Conservation (phyloP, 2,113 vertebrate species). For the Mormyrus lacerda region DNA sequence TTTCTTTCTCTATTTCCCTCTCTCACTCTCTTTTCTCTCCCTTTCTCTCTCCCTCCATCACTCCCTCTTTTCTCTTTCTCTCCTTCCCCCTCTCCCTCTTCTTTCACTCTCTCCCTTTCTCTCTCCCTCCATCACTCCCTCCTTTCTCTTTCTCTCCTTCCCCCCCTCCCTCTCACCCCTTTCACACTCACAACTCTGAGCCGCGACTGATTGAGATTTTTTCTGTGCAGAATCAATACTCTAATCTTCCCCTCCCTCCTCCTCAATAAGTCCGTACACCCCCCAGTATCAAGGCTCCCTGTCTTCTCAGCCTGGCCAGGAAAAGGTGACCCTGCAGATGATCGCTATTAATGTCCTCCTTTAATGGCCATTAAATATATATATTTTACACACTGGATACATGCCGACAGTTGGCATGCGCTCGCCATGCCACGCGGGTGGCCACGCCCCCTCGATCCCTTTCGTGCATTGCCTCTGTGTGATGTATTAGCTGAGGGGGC, state of each 20-base stretch:
- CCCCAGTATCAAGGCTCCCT: neutral
- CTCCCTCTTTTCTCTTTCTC: slow-evolving; percentile 3
- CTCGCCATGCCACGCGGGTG: neutral
- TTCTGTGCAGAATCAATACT: slow-evolving; percentile 43
- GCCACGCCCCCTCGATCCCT: neutral
- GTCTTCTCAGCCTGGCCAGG: slow-evolving; percentile 15
- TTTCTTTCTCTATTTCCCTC: neutral
- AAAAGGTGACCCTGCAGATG: slow-evolving; percentile 34
- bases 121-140: neutral
- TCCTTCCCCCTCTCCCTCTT: neutral
- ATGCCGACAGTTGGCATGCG: neutral
- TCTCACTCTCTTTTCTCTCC: neutral
- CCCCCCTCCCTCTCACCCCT: slow-evolving; percentile 5
- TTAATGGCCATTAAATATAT: slow-evolving; percentile 13
- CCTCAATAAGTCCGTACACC: slow-evolving; percentile 32
- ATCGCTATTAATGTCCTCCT: slow-evolving; percentile 27
- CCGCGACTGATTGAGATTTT: slow-evolving; percentile 44
- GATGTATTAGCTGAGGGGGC: neutral
- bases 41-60: neutral
- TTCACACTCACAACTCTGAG: slow-evolving; percentile 26
- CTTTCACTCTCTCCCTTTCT: neutral
- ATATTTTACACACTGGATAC: neutral
- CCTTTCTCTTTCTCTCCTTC: neutral
- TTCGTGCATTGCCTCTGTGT: neutral
- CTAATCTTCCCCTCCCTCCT: slow-evolving; percentile 42